phyloP scores from a whole-genome alignment of 2,797 vertebrate genomes.

The Poecilia gillii region DNA sequence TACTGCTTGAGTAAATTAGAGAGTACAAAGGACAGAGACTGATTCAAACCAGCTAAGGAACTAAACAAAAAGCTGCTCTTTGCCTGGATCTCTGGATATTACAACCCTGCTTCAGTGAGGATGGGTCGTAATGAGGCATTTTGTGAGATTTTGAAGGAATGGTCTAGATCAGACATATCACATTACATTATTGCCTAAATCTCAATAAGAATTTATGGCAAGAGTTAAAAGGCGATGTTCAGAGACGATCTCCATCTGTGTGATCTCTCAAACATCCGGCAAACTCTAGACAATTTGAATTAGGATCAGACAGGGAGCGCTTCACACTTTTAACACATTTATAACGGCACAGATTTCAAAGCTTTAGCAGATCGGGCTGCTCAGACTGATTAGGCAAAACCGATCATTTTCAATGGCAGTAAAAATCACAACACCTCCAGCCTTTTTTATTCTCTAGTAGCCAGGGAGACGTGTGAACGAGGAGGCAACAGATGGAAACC shows the following conservation, averaged over 20 bases:
- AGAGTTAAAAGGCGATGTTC: neutral
- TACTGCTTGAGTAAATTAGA: slow-evolving; percentile 24
- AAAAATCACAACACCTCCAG: neutral
- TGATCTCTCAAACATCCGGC: slow-evolving; percentile 1
- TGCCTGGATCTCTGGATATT: neutral
- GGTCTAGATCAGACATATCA: neutral
- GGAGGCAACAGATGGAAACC: slow-evolving; percentile 19
- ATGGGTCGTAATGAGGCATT: neutral
- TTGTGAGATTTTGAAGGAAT: neutral
- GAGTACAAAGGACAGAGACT: slow-evolving; percentile 7
- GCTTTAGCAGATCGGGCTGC: neutral
- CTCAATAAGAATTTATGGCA: neutral
- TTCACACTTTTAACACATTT: neutral
- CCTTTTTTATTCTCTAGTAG: neutral
- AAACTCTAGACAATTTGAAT: slow-evolving; percentile 1
- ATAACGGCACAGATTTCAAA: neutral
- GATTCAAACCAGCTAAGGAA: slow-evolving; percentile 7
- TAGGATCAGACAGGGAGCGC: neutral
- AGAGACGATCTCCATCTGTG: neutral
- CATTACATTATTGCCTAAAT: neutral
- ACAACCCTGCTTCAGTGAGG: neutral
- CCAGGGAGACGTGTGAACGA: slow-evolving; percentile 10
- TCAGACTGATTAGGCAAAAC: neutral
- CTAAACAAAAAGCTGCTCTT: neutral
- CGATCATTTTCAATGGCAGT: neutral